Base-by-base conservation (phyloP, 2,113 vertebrate species). In the Neolamprologus fasciatus region DNA sequence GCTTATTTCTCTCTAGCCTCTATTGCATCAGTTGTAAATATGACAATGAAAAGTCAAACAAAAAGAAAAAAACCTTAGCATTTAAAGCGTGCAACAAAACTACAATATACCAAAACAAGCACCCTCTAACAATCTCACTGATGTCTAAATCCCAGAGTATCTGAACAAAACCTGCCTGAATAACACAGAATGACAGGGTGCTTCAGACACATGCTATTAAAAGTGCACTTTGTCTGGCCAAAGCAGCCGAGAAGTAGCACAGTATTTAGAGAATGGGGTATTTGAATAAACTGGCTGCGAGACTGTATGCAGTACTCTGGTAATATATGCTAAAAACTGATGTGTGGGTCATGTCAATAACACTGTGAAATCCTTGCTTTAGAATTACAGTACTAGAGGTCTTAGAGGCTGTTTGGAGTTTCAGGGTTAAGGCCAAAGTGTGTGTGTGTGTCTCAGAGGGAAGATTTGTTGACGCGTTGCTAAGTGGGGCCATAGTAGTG, bases 351-450 rank as follows among this genome's bases (percentile, higher is more conserved):
- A 51, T 86, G 83, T 57, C 66, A 45, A 81, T 86, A 61, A 53
- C 33, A 53, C 84, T 89, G 80, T 66, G 86, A 10, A 86, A 89
- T 63, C 31, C 26, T 82, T 31, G 17, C 58, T 81, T 83, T 84
- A 37, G 79, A 83, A 53, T 84, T 84, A 94, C 82, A 90, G 91
- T 90, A 87, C 87, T 81, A 85, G 79, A 92, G 85, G 85, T 95
- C 84, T 82, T 87, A 14, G 89, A 91, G 86, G 80, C 71, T 89
- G 86, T 53, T 53, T 35, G 17, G 81, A 85, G 66, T 85, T 93
- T 87, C 51, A 83, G 68, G 88, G 78, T 95, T 95, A 95, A 96
- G 95, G 94, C 96, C 91, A 91, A 95, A 93, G 88, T 83, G 37
- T 37, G 9, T 5, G 45, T 89, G 33, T 17, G 21, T 76, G 14